Evolutionary conservation across 2,888 invertebrate genomes (phyloP), one percentile per base, ranked within the genome.

Genomic region (Nasonia oneida): DNA sequence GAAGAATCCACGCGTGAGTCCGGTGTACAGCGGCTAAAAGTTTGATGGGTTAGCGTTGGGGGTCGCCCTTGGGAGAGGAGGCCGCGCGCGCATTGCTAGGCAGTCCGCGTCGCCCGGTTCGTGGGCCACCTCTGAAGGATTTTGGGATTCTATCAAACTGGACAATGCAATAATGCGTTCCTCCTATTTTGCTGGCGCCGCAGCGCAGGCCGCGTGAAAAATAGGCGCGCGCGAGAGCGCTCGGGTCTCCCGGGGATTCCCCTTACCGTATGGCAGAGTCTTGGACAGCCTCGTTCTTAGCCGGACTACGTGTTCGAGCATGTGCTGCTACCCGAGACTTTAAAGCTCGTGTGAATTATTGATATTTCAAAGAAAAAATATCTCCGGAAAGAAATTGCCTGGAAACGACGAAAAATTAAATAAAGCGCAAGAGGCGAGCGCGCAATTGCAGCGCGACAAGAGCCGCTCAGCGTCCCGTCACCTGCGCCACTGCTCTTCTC

Each of bases 61-160:
- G 57, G 57, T 61, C 50, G 57, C 70, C 92, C 91, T 89, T 67
- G 84, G 92, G 91, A 91, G 91, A 91, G 91, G 80, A 89, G 89
- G 89, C 89, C 90, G 90, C 91, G 89, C 91, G 89, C 91, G 90
- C 90, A 91, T 91, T 89, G 87, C 88, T 88, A 90, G 88, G 87
- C 89, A 90, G 87, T 77, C 88, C 89, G 89, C 89, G 88, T 89
- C 81, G 85, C 88, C 37, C 85, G 78, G 37, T 77, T 83, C 84
- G 70, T 81, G 82, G 76, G 85, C 87, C 87, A 91, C 90, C 91
- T 89, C 87, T 92, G 90, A 93, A 93, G 93, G 93, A 93, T 93
- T 93, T 93, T 90, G 89, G 92, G 93, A 93, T 93, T 93, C 93
- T 92, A 93, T 93, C 93, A 93, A 93, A 93, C 93, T 91, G 93